A percentile compares a stretch with the other conserved stretches of the same genome.
phyloP scores from a whole-genome alignment of 2,113 vertebrate species.

The Pterocles orientalis region DNA sequence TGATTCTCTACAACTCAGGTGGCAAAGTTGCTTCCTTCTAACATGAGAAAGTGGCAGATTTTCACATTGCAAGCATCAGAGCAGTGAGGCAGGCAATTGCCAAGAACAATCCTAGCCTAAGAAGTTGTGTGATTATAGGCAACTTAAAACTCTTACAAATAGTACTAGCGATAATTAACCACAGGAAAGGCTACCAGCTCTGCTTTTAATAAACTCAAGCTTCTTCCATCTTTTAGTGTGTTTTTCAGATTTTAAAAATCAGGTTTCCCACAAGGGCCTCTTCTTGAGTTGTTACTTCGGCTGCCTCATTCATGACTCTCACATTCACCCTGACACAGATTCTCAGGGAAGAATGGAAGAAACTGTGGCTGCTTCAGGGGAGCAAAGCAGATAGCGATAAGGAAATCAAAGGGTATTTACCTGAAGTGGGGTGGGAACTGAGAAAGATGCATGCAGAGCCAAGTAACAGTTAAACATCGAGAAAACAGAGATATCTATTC shows the following conservation, averaged over 20 bases:
- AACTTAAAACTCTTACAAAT: neutral
- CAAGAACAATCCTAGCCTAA: neutral
- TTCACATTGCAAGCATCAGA: neutral
- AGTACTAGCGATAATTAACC: neutral
- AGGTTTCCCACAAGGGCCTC: neutral
- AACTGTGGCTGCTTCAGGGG: rapidly evolving
- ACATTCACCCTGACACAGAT: neutral
- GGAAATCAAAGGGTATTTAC: neutral
- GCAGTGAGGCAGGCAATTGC: neutral
- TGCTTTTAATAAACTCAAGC: neutral
- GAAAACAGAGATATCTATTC: neutral
- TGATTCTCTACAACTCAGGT: neutral
- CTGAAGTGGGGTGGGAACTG: neutral
- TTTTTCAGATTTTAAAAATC: neutral
- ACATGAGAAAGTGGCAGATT: neutral
- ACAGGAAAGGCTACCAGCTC: neutral
- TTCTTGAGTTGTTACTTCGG: neutral
- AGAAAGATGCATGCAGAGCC: neutral
- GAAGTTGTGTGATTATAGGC: neutral
- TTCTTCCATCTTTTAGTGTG: neutral
- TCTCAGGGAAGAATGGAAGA: neutral
- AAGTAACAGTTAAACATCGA: neutral
- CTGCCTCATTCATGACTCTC: neutral
- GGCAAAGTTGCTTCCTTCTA: neutral
- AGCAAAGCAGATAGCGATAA: neutral